Evolutionary conservation across 2,888 invertebrate genomes (phyloP), one percentile per base, ranked within the genome.

Genomic region (Habrosyne pyritoides): DNA sequence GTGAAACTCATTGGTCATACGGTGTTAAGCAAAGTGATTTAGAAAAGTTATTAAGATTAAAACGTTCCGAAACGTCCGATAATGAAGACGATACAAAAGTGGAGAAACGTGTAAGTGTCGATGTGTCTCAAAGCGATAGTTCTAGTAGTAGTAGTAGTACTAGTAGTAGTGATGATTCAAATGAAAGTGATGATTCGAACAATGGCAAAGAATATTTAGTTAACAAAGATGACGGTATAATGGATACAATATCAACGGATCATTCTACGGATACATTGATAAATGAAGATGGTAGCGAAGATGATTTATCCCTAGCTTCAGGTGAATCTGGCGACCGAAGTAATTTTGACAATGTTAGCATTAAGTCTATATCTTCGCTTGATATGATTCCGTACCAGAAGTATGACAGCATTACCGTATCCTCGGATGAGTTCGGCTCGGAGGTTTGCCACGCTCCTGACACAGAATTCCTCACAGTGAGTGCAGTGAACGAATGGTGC

Each of bases 401-500:
- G 73, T 91, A 92, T 72, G 92, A 92, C 72, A 91, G 91, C 75
- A 91, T 93, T 69, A 92, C 92, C 56, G 90, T 92, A 67, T 92
- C 91, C 42, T 92, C 92, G 10, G 93, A 93, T 67, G 93, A 93
- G 76, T 93, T 89, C 56, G 93, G 93, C 59, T 91, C 93, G 6
- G 93, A 93, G 77, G 86, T 91, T 71, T 92, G 91, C 71, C 91
- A 91, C 63, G 91, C 88, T 42, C 91, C 91, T 52, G 87, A 91
- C 70, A 84, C 86, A 33, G 91, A 92, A 74, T 89, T 89, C 71
- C 83, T 91, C 59, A 91, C 91, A 67, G 90, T 92, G 76, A 91
- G 91, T 89, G 91, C 92, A 79, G 91, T 92, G 79, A 92, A 92
- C 78, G 91, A 91, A 75, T 93, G 91, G 90, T 91, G 91, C 80